phyloP scores from a whole-genome alignment of 2,797 vertebrate genomes.

The Gouania willdenowi region DNA sequence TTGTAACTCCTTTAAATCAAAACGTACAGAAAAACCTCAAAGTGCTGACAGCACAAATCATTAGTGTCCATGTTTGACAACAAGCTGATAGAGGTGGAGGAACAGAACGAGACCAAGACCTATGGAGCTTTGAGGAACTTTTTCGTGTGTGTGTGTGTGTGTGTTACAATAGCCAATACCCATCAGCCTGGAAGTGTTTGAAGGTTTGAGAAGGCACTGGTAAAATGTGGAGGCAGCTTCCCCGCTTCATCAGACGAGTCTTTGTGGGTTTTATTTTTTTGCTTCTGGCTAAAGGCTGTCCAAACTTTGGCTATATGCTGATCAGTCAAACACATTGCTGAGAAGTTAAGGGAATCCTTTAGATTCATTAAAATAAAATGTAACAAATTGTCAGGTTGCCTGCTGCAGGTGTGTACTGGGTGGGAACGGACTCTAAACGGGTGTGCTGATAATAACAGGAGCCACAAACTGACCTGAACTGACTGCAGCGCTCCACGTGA shows the following conservation, averaged over 20 bases:
- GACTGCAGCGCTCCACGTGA: conserved; percentile 39
- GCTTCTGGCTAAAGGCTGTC: conserved; percentile 35
- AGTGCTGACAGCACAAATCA: conserved; percentile 18
- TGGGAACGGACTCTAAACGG: conserved; percentile 33
- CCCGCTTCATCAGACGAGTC: conserved; percentile 33
- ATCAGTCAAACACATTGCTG: conserved; percentile 22
- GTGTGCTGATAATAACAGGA: conserved; percentile 51
- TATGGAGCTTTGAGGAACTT: no score
- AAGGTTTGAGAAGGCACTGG: conserved; percentile 65
- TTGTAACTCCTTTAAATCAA: conserved; percentile 20
- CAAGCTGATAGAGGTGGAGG: neutral
- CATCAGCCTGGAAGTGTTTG: conserved; percentile 45
- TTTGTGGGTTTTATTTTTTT: conserved; percentile 33
- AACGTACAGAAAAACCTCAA: conserved; percentile 10
- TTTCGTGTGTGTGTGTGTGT: conserved; percentile 10
- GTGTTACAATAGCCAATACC: conserved; percentile 21
- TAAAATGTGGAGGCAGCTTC: conserved; percentile 54
- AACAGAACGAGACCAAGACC: no score
- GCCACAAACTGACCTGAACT: conserved; percentile 45
- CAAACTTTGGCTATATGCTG: conserved; percentile 56
- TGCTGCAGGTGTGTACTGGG: conserved; percentile 5
- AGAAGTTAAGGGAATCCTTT: no score
- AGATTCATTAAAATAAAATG: neutral
- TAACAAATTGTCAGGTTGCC: no score
- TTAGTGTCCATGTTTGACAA: conserved; percentile 18